A percentile compares a stretch with the other conserved stretches of the same genome.
Evolutionary conservation across 2,113 vertebrate species (phyloP).

Genomic region (Charina bottae): DNA sequence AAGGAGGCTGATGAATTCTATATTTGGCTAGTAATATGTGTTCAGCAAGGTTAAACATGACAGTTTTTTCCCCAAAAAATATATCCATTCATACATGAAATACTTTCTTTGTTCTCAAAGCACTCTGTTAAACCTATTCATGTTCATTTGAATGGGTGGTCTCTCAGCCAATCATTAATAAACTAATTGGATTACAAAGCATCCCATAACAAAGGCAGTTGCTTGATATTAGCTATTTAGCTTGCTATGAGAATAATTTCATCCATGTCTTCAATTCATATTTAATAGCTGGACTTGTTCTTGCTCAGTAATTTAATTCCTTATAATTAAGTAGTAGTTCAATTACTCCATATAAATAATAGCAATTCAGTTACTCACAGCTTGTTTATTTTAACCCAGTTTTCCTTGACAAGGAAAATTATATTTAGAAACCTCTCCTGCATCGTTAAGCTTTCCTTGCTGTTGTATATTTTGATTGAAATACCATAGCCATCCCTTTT

Average conservation of each 20-base stretch:
- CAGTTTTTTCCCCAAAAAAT: not conserved
- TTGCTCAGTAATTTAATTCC: conserved; percentile 26
- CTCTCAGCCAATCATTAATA: not conserved
- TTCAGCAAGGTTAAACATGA: not conserved
- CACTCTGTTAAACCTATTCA: not conserved
- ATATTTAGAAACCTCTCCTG: not conserved
- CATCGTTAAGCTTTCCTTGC: not conserved
- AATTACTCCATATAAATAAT: conserved; percentile 10
- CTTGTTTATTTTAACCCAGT: conserved; percentile 24
- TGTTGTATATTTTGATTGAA: not conserved
- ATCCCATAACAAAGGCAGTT: not conserved
- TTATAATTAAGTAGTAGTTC: conserved; percentile 43
- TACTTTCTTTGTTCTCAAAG: not conserved
- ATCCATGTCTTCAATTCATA: not conserved
- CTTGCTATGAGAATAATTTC: conserved; percentile 10
- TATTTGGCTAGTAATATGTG: not conserved
- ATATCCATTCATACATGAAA: not conserved
- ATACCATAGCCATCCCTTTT: not conserved
- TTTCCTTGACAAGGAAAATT: not conserved
- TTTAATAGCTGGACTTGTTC: conserved; percentile 5
- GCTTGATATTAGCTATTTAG: conserved; percentile 1
- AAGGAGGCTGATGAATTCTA: not conserved
- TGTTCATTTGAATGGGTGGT: not conserved
- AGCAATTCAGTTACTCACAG: not conserved
- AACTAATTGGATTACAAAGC: not conserved